Conservation (phyloP, 1,140 invertebrate genomes). For the Lerema accius region DNA sequence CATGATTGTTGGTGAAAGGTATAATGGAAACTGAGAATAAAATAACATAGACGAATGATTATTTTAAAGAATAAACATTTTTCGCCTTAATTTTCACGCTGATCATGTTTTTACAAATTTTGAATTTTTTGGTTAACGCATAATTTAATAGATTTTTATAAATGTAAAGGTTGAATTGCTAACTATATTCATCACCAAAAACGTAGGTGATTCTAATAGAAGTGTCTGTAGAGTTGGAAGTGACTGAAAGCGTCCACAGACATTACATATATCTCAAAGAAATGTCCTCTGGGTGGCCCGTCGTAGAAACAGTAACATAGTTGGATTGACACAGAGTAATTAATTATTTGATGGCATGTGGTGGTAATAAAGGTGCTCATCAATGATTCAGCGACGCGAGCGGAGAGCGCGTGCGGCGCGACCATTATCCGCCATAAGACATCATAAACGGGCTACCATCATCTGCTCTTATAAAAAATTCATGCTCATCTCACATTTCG, state of each 20-base stretch:
- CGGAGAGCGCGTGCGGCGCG: conserved; percentile 68
- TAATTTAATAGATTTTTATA: too few relatives aligned
- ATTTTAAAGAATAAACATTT: too few relatives aligned
- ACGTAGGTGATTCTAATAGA: too few relatives aligned
- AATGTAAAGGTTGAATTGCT: too few relatives aligned
- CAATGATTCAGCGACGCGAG: conserved; percentile 73
- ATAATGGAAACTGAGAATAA: not conserved
- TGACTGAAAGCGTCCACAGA: too few relatives aligned
- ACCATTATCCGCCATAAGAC: conserved; percentile 78
- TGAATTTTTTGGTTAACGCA: too few relatives aligned
- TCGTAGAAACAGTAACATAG: not conserved
- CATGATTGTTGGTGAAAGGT: not conserved
- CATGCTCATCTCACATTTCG: conserved; percentile 82
- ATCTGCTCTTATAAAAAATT: conserved; percentile 82
- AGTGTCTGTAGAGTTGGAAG: too few relatives aligned
- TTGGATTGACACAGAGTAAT: conserved; percentile 53
- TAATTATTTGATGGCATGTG: conserved; percentile 73
- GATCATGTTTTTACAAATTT: too few relatives aligned
- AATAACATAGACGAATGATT: not conserved
- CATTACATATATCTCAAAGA: too few relatives aligned
- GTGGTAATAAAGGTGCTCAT: conserved; percentile 71
- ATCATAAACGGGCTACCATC: conserved; percentile 81
- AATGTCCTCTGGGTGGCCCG: not conserved
- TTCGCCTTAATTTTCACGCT: too few relatives aligned
- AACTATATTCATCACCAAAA: too few relatives aligned